These are phyloP conservation scores for Anoncus sp. DNA, from an alignment of 2,888 invertebrate species.

Conservation along the genomic window DNA sequence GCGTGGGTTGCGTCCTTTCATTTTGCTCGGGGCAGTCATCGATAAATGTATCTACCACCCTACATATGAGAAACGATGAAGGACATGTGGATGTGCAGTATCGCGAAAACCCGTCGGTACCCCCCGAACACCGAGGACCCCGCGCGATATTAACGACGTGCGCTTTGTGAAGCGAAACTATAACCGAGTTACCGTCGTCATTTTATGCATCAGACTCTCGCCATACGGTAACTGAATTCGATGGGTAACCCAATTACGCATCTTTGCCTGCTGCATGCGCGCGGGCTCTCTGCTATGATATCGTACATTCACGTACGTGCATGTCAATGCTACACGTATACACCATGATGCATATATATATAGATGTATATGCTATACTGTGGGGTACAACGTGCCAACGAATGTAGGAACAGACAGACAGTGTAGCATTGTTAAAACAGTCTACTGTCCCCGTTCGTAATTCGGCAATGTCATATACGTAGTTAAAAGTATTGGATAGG, in stretches of 20 bases:
- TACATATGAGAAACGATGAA: conserved; percentile 12
- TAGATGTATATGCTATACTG: not conserved
- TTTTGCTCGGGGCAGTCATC: not conserved
- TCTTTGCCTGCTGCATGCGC: conserved; percentile 78
- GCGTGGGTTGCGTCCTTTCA: conserved; percentile 6
- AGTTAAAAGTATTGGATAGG: conserved; percentile 17
- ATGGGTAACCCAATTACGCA: conserved; percentile 83
- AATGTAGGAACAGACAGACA: conserved; percentile 45
- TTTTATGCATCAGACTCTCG: conserved; percentile 83
- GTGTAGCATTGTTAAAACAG: conserved; percentile 63
- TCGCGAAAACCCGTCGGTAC: conserved; percentile 53
- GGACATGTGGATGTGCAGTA: conserved; percentile 48
- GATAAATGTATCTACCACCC: not conserved
- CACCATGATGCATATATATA: conserved; percentile 22
- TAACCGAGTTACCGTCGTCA: conserved; percentile 82
- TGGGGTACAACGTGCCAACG: conserved; percentile 15
- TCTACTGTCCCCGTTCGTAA: conserved; percentile 18
- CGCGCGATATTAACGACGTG: conserved; percentile 79
- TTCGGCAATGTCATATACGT: conserved; percentile 19
- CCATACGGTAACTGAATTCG: conserved; percentile 83
- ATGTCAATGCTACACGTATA: conserved; percentile 44
- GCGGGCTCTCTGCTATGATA: conserved; percentile 59
- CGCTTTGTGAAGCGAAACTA: conserved; percentile 83
- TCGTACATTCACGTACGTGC: conserved; percentile 56
- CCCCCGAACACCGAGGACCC: conserved; percentile 58